Base-by-base conservation (phyloP, 2,888 invertebrate species). In the Pseudoips prasinana region DNA sequence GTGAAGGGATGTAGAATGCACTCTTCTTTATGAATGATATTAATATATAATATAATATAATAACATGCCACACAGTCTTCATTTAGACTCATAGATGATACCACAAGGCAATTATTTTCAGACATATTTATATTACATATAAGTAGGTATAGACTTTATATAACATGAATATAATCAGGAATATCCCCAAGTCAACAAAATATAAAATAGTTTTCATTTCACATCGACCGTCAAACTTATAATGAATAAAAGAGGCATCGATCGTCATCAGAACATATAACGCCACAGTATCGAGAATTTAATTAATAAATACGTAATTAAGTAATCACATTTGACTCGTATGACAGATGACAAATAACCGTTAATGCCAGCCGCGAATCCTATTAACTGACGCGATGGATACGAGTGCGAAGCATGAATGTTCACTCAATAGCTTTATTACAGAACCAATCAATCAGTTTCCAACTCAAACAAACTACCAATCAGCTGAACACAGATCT, bases 271-370 rank as follows among this genome's bases (percentile, higher is more conserved):
- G 14, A 3, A 14, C 14, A 2, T 14, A 14, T 14, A 14, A 3
- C 38, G 29, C 36, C 39, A 52, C 48, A 43, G 44, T 43, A 33
- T 39, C 33, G 48, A 41, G 42, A 54, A 46, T 42, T 43, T 59
- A 64, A 62, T 63, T 44, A 51, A 52, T 55, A 54, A 55, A 59
- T 57, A 53, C 58, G 58, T 72, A 73, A 75, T 80, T 75, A 77
- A 75, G 73, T 77, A 71, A 79, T 83, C 75, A 66, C 62, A 60
- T 73, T 73, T 72, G 72, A 70, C 56, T 73, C 69, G 68, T 64
- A 69, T 73, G 77, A 75, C 68, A 65, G 66, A 61, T 79, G 85
- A 82, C 81, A 83, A 82, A 84, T 79, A 75, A 76, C 76, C 70
- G 74, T 84, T 81, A 77, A 75, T 68, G 78, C 72, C 64, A 56